Evolutionary conservation across 2,797 vertebrate genomes (phyloP).

Genomic region (Mallotus villosus): DNA sequence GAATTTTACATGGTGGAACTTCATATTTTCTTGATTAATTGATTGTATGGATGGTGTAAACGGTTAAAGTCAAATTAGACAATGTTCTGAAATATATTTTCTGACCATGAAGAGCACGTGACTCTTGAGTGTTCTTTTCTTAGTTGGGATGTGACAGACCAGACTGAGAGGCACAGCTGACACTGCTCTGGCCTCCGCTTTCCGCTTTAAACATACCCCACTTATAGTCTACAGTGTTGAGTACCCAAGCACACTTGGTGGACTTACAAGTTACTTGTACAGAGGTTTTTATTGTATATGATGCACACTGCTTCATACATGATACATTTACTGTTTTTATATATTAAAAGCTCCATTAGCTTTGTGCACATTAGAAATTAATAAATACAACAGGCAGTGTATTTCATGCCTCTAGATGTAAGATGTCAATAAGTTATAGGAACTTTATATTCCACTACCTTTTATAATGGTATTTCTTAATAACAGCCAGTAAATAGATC

Average conservation of each 20-base stretch:
- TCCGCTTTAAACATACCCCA: not conserved
- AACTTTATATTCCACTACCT: slow-evolving; percentile 14
- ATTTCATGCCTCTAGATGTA: not conserved
- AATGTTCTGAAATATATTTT: slow-evolving; percentile 69
- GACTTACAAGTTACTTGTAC: not conserved
- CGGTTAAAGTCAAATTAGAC: slow-evolving; percentile 47
- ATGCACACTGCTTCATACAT: not conserved
- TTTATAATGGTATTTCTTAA: slow-evolving; percentile 30
- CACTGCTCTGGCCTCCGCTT: not conserved
- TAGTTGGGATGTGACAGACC: not conserved
- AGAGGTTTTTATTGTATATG: not conserved
- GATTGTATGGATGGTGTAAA: slow-evolving; percentile 35
- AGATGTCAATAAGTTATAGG: slow-evolving; percentile 16
- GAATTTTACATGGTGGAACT: slow-evolving; percentile 8
- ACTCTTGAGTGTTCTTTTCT: slow-evolving; percentile 16
- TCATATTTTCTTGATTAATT: slow-evolving; percentile 26
- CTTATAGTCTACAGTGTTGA: not conserved
- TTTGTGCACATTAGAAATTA: not conserved
- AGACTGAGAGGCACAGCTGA: not conserved
- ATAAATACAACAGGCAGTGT: not conserved
- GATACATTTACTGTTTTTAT: not conserved
- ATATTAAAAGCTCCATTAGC: not conserved
- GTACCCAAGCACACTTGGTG: not conserved
- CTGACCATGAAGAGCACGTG: slow-evolving; percentile 40
- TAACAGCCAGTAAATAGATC: slow-evolving; percentile 35